These are phyloP conservation scores for Beris morrisii DNA, from an alignment of 2,888 invertebrate species.

Conservation along the genomic window DNA sequence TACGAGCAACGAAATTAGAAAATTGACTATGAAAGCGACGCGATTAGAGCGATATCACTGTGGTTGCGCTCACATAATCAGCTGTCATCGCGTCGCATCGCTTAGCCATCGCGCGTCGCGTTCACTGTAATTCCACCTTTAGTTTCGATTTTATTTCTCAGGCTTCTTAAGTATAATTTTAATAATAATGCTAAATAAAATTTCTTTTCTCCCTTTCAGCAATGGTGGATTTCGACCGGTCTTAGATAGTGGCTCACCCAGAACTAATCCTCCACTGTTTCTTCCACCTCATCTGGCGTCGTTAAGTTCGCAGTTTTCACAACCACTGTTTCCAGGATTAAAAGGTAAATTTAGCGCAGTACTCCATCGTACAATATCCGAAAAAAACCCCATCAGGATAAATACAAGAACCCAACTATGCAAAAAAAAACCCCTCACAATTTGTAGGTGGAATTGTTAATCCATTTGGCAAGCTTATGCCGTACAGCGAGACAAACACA, in stretches of 20 bases:
- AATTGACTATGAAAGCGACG: no score
- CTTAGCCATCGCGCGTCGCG: no score
- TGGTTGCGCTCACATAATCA: no score
- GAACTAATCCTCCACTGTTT: conserved; percentile 73
- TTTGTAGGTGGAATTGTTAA: neutral
- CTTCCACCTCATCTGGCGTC: conserved; percentile 80
- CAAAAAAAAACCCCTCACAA: neutral
- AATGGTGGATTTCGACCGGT: conserved; percentile 64
- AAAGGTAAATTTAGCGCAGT: conserved; percentile 65
- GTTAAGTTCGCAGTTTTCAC: conserved; percentile 72
- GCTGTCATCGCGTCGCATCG: no score
- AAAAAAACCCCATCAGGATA: neutral
- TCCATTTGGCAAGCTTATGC: neutral
- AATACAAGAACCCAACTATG: neutral
- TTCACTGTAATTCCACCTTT: no score
- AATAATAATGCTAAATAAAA: no score
- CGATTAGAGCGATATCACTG: no score
- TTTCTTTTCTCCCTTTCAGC: conserved; percentile 54
- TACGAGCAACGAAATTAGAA: no score
- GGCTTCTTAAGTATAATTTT: no score
- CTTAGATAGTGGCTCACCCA: conserved; percentile 59
- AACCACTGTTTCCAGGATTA: conserved; percentile 77
- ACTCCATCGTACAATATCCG: neutral
- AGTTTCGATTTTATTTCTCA: no score
- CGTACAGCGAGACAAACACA: neutral